Evolutionary conservation across 2,888 invertebrate genomes (phyloP).

Genomic region (Drosophila birchii): DNA sequence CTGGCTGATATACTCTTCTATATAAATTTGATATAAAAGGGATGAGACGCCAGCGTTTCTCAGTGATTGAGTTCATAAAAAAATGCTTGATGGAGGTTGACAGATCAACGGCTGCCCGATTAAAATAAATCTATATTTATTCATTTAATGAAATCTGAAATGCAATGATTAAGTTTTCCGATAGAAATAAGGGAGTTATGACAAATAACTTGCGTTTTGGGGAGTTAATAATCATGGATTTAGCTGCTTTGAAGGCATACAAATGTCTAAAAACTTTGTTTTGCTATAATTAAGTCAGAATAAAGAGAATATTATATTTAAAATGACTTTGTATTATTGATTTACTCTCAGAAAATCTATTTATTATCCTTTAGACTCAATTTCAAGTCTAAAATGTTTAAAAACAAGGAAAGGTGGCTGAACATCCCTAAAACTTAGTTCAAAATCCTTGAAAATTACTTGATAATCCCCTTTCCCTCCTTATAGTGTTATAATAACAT

Average conservation of each 20-base stretch:
- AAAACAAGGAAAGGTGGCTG: background rate
- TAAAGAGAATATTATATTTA: no score
- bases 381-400: background rate
- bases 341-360: background rate
- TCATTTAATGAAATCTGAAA: background rate
- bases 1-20: conserved; percentile 22
- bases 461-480: background rate
- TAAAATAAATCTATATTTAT: conserved; percentile 2
- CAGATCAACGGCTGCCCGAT: background rate
- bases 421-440: background rate
- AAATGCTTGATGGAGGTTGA: conserved; percentile 24
- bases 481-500: conserved; percentile 2
- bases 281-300: background rate
- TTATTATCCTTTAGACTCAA: background rate
- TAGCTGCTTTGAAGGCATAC: background rate
- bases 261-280: rapidly evolving
- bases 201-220: background rate
- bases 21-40: conserved; percentile 19
- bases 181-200: background rate
- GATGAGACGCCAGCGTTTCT: conserved; percentile 18
- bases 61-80: conserved; percentile 40
- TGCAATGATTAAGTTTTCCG: conserved; percentile 14
- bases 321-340: no score
- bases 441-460: background rate
- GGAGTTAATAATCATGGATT: background rate